A percentile compares a stretch with the other conserved stretches of the same genome.
Conservation (phyloP, 35 echinoderm and acorn worm genomes). For the Ptychodera flava region DNA sequence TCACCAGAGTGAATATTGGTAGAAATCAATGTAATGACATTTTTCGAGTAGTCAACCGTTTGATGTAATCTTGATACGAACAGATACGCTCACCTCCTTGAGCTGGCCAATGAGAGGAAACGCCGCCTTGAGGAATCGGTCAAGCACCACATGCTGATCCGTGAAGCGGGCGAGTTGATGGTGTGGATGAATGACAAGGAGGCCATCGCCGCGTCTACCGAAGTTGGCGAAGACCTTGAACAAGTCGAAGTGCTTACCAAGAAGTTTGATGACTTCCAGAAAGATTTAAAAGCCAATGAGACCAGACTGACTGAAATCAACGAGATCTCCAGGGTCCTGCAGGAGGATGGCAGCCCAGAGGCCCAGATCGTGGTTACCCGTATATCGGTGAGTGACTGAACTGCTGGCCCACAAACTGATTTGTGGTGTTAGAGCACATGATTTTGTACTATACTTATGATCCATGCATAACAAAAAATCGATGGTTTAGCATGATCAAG, state of each 20-base stretch:
- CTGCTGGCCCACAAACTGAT: too few relatives aligned
- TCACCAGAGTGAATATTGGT: too few relatives aligned
- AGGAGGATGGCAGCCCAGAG: slow-evolving; percentile 68
- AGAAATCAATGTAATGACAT: too few relatives aligned
- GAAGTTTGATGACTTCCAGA: slow-evolving; percentile 99
- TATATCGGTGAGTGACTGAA: slow-evolving; percentile 35
- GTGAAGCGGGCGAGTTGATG: slow-evolving; percentile 89
- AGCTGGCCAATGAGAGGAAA: slow-evolving; percentile 53
- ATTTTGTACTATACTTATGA: too few relatives aligned
- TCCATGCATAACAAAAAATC: too few relatives aligned
- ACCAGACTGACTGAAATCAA: slow-evolving; percentile 95
- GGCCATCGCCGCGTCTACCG: slow-evolving; percentile 45
- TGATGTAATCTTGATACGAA: too few relatives aligned
- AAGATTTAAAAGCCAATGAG: slow-evolving; percentile 96
- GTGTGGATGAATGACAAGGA: slow-evolving; percentile 98
- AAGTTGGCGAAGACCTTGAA: slow-evolving; percentile 95
- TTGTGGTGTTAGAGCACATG: too few relatives aligned
- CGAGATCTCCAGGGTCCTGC: slow-evolving; percentile 43
- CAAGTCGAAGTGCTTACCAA: slow-evolving; percentile 94
- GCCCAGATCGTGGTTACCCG: slow-evolving; percentile 48
- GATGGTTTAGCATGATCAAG: too few relatives aligned
- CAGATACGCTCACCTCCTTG: slow-evolving; percentile 75
- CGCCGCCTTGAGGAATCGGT: slow-evolving; percentile 78
- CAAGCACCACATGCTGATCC: slow-evolving; percentile 79
- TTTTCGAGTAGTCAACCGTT: too few relatives aligned